Conservation (phyloP, 2,888 invertebrate species). For the Drosophila cognata region DNA sequence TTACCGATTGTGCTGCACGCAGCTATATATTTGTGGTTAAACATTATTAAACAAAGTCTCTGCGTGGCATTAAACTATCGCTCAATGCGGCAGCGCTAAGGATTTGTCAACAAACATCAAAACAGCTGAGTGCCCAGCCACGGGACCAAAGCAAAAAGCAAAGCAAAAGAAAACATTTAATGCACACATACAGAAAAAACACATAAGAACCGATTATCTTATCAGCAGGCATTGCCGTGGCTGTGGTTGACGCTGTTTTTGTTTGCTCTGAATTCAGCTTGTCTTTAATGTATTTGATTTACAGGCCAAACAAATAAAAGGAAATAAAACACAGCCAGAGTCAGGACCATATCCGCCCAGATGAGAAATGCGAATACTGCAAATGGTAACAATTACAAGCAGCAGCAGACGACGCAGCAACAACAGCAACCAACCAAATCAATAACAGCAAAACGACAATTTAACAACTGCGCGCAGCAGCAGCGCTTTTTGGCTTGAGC, state of each 20-base stretch:
- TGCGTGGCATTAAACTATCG: slow-evolving; percentile 30
- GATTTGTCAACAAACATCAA: slow-evolving; percentile 44
- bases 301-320: slow-evolving; percentile 26
- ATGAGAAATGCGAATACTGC: slow-evolving; percentile 77
- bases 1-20: not conserved
- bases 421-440: slow-evolving; percentile 33
- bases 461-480: slow-evolving; percentile 44
- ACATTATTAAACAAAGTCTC: not conserved
- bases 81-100: slow-evolving; percentile 37
- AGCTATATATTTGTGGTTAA: slow-evolving; percentile 6
- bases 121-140: slow-evolving; percentile 49
- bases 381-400: slow-evolving; percentile 59
- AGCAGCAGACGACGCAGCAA: slow-evolving; percentile 51
- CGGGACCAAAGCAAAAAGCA: slow-evolving; percentile 10
- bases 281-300: slow-evolving; percentile 36
- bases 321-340: slow-evolving; percentile 11
- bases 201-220: slow-evolving; percentile 55
- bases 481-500: slow-evolving; percentile 26
- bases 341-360: slow-evolving; percentile 41
- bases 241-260: slow-evolving; percentile 43
- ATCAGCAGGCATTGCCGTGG: slow-evolving; percentile 46
- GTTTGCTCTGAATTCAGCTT: slow-evolving; percentile 41
- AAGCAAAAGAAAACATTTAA: slow-evolving; percentile 11
- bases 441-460: slow-evolving; percentile 52
- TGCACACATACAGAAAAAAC: slow-evolving; percentile 7